Evolutionary conservation across 2,888 invertebrate genomes (phyloP).

Genomic region (Diaprepes abbreviatus): DNA sequence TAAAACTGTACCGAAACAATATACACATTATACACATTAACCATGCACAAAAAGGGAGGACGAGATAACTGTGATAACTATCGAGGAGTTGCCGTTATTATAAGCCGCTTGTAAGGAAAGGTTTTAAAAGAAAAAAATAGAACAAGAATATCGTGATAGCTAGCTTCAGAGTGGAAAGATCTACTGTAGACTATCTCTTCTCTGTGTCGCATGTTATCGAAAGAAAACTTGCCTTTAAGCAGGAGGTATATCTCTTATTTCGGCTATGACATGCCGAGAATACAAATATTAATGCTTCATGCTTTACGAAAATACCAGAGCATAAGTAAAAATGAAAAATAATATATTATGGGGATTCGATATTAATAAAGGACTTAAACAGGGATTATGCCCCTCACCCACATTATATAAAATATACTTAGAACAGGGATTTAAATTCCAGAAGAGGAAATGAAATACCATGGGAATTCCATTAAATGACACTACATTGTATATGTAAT

Average conservation of each 20-base stretch:
- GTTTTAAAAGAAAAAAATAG: neutral
- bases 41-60: constrained; percentile 16
- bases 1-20: too few species aligned
- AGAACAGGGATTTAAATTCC: neutral
- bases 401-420: neutral
- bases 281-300: neutral
- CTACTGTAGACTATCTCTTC: constrained; percentile 1
- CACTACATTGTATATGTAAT: too few species aligned
- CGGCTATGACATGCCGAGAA: too few species aligned
- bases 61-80: constrained; percentile 16
- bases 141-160: neutral
- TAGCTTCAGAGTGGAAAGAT: constrained; percentile 1
- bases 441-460: neutral
- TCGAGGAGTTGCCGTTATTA: constrained; percentile 3
- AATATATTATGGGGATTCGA: neutral
- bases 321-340: neutral
- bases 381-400: neutral
- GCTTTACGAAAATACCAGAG: neutral
- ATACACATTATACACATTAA: neutral
- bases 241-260: constrained; percentile 3
- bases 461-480: constrained; percentile 3
- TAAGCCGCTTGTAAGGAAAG: constrained; percentile 13
- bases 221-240: constrained; percentile 3
- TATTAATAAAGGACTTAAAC: neutral
- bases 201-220: constrained; percentile 6